phyloP scores from a whole-genome alignment of 2,888 invertebrate species.

The Aporophyla lueneburgensis region DNA sequence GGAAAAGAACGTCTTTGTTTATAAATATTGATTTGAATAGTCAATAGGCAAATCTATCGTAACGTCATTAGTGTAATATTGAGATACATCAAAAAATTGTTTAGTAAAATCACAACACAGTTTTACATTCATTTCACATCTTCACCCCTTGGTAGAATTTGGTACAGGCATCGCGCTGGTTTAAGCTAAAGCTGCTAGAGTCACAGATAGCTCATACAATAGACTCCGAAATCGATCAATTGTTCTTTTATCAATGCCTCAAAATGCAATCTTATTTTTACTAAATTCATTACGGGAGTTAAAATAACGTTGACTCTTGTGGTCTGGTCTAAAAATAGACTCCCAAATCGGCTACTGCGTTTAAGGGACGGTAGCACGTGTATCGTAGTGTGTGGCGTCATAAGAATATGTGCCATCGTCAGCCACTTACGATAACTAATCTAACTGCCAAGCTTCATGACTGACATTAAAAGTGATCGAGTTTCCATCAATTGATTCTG shows the following conservation, averaged over 20 bases:
- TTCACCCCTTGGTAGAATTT: too few species aligned
- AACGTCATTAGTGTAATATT: neutral
- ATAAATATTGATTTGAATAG: neutral
- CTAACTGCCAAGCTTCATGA: slow-evolving; percentile 14
- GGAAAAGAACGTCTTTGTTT: neutral
- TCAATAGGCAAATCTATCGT: too few species aligned
- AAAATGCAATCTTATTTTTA: slow-evolving; percentile 9
- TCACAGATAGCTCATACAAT: neutral
- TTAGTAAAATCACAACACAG: neutral
- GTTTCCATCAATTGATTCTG: slow-evolving; percentile 25
- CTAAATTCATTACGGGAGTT: slow-evolving; percentile 24
- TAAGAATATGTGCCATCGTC: slow-evolving; percentile 47
- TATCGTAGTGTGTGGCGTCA: slow-evolving; percentile 15
- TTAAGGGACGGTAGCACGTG: slow-evolving; percentile 41
- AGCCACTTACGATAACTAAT: slow-evolving; percentile 31
- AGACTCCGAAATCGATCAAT: neutral
- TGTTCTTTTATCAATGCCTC: neutral
- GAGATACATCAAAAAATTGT: neutral
- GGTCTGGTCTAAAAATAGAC: slow-evolving; percentile 44
- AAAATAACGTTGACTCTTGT: slow-evolving; percentile 36
- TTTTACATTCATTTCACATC: too few species aligned
- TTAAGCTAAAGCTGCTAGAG: neutral
- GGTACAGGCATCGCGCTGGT: neutral
- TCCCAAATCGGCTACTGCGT: slow-evolving; percentile 44
- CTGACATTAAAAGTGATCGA: slow-evolving; percentile 7